These are phyloP conservation scores for Phoebastria nigripes DNA, from an alignment of 2,797 vertebrate species.

Conservation along the genomic window DNA sequence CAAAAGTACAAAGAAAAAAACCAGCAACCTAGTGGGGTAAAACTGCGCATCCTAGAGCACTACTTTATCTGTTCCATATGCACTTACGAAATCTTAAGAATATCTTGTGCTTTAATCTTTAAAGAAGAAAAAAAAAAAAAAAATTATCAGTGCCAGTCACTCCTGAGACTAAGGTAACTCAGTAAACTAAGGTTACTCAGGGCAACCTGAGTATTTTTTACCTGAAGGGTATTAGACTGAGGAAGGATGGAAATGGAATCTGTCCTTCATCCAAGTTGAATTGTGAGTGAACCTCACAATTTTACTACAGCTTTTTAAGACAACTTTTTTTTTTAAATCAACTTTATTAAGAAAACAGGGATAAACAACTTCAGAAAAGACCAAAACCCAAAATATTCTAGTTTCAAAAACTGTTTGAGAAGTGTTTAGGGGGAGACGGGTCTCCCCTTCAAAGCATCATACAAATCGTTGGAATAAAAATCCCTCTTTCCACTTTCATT, in stretches of 20 bases:
- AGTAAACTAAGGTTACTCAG: neutral
- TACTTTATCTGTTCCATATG: neutral
- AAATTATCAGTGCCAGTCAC: neutral
- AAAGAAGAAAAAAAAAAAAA: neutral
- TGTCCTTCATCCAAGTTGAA: neutral
- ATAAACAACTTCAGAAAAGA: neutral
- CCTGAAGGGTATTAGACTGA: neutral
- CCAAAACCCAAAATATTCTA: neutral
- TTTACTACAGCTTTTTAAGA: neutral
- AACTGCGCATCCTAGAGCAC: neutral
- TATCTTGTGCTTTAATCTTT: neutral
- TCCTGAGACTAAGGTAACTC: neutral
- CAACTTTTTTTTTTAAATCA: neutral
- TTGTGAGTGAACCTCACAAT: neutral
- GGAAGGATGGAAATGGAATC: neutral
- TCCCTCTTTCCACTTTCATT: conserved; percentile 7
- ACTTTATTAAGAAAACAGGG: neutral
- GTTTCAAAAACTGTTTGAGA: neutral
- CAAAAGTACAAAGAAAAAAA: neutral
- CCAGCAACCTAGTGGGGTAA: neutral
- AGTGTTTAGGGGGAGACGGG: neutral
- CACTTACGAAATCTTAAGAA: neutral
- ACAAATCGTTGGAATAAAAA: neutral
- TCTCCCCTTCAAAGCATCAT: neutral
- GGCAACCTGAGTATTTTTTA: neutral